Percentiles rank a stretch among this genome's conserved stretches.
Evolutionary conservation across 2,888 invertebrate genomes (phyloP).

Genomic region (Entomobrya proxima): DNA sequence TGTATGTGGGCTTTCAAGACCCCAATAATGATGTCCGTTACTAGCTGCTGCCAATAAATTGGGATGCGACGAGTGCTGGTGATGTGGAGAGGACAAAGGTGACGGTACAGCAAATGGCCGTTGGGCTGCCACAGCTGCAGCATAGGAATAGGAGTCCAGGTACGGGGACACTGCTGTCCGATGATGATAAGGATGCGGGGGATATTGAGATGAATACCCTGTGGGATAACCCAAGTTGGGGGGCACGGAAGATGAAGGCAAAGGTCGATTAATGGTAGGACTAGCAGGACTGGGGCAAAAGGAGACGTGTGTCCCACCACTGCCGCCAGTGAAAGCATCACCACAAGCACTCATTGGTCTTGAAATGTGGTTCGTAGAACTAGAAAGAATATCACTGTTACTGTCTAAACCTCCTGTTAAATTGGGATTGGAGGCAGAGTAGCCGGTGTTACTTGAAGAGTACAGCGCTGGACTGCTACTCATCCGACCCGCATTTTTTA

Average conservation of each 20-base stretch:
- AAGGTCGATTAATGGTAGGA: constrained; percentile 64
- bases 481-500: constrained; percentile 7
- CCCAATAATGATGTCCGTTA: constrained; percentile 62
- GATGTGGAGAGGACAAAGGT: constrained; percentile 10
- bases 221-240: constrained; percentile 64
- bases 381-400: constrained; percentile 41
- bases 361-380: constrained; percentile 6
- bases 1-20: constrained; percentile 58
- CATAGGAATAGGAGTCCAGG: constrained; percentile 50
- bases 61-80: constrained; percentile 47
- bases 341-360: constrained; percentile 58
- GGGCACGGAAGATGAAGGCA: constrained; percentile 70
- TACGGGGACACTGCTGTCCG: neutral
- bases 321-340: constrained; percentile 5
- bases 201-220: constrained; percentile 34
- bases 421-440: constrained; percentile 22
- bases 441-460: neutral
- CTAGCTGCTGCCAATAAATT: constrained; percentile 9
- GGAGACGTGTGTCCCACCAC: constrained; percentile 12
- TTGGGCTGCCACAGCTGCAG: neutral
- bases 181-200: constrained; percentile 14
- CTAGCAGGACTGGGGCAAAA: constrained; percentile 34
- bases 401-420: neutral
- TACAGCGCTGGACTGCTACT: neutral
- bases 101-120: constrained; percentile 39